Evolutionary conservation across 2,113 vertebrate genomes (phyloP), one percentile per base, ranked within the genome.

Genomic region (Plestiodon gilberti): DNA sequence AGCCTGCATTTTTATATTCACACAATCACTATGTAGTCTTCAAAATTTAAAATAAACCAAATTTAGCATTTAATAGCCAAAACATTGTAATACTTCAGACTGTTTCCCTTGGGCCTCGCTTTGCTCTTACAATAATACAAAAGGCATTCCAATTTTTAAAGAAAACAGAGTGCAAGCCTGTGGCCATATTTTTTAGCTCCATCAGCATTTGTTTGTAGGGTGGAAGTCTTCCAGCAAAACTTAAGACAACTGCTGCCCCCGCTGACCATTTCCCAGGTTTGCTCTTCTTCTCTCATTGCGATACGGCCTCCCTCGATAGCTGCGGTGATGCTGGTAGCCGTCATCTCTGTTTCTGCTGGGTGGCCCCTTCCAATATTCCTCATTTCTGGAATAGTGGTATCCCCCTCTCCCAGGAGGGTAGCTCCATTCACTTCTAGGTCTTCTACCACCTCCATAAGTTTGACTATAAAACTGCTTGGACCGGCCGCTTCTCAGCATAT

Each of bases 381-480:
- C 97, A 0, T 92, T 94, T 88, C 95, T 95, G 14, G 89, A 78
- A 55, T 96, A 95, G 22, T 95, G 96, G 89, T 96, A 96, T 1
- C 96, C 96, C 38, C 96, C 96, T 81, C 97, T 93, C 11, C 93
- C 93, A 59, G 96, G 89, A 55, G 59, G 76, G 52, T 95, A 96
- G 48, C 92, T 94, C 95, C 95, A 95, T 20, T 97, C 97, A 3
- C 88, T 88, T 82, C 95, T 96, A n/a, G 95, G 95, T 89, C 96
- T 96, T 75, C 96, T 95, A 75, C 95, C 93, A 82, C 93, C 92
- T 64, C 96, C 96, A 0, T 95, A 97, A 38, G 96, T 95, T 93
- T 97, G 97, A 89, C 94, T 97, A 62, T 97, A 97, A 84, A 97
- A 97, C 11, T 97, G 96, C 92, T 97, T 97, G 88, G 96, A 94